Percentiles rank a stretch among this genome's conserved stretches.
Evolutionary conservation across 2,797 vertebrate genomes (phyloP).

Genomic region (Percopsis omiscomaycus): DNA sequence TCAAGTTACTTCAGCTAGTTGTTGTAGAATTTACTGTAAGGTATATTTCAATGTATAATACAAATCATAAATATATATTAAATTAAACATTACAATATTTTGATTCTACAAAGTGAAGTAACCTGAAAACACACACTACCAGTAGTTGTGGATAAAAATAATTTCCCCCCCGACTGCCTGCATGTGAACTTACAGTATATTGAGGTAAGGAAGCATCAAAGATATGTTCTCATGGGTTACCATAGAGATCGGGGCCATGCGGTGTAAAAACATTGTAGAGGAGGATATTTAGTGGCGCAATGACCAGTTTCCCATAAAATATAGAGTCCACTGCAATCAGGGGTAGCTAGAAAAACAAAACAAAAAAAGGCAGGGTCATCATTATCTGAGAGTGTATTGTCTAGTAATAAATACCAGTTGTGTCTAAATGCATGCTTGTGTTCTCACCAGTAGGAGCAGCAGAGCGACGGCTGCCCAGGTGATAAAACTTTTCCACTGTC

Average conservation of each 20-base stretch:
- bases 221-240: slow-evolving; percentile 69
- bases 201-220: background rate
- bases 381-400: background rate
- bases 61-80: too few species aligned
- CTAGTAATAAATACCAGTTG: background rate
- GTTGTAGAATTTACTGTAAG: too few species aligned
- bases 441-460: slow-evolving; percentile 87
- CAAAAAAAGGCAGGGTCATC: background rate
- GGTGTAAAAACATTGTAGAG: slow-evolving; percentile 95
- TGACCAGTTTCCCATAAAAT: slow-evolving; percentile 92
- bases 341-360: slow-evolving; percentile 80
- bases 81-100: too few species aligned
- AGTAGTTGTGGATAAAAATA: too few species aligned
- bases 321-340: slow-evolving; percentile 90
- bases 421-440: background rate
- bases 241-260: slow-evolving; percentile 96
- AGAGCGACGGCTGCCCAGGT: slow-evolving; percentile 85
- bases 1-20: too few species aligned
- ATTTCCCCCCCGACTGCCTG: too few species aligned
- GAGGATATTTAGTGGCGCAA: slow-evolving; percentile 93
- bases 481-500: slow-evolving; percentile 88
- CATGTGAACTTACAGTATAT: too few species aligned
- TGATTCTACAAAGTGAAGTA: too few species aligned
- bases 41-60: too few species aligned
- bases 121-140: too few species aligned